Evolutionary conservation across 2,797 vertebrate species (phyloP).

Genomic region (Acridotheres tristis): DNA sequence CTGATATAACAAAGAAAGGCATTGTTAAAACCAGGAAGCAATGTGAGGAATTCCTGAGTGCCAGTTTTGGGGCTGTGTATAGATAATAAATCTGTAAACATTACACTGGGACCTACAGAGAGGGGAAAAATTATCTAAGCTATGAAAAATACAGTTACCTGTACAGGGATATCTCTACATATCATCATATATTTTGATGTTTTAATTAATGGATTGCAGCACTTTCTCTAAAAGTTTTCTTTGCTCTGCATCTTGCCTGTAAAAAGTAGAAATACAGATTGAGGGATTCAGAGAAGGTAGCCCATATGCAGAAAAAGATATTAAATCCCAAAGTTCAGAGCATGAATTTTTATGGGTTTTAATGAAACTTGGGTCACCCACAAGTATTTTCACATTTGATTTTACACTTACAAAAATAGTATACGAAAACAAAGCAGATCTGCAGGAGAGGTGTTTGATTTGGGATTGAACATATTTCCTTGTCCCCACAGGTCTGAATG

Average conservation of each 20-base stretch:
- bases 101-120: not conserved
- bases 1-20: not conserved
- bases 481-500: not conserved
- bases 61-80: not conserved
- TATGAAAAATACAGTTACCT: not conserved
- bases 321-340: conserved; percentile 13
- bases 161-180: not conserved
- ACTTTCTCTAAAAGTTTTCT: not conserved
- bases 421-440: not conserved
- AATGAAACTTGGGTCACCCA: conserved; percentile 16
- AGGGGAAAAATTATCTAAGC: not conserved
- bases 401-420: conserved; percentile 41
- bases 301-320: not conserved
- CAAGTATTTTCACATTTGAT: conserved; percentile 32
- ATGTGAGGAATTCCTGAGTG: not conserved
- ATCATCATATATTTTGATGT: not conserved
- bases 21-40: not conserved
- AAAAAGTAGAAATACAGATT: not conserved
- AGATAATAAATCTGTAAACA: not conserved
- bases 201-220: not conserved
- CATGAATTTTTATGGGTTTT: not conserved
- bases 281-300: not conserved
- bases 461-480: conserved; percentile 34
- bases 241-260: not conserved
- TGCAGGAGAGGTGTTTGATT: conserved; percentile 1